Evolutionary conservation across 2,797 vertebrate species (phyloP).

Genomic region (Margarornis squamiger): DNA sequence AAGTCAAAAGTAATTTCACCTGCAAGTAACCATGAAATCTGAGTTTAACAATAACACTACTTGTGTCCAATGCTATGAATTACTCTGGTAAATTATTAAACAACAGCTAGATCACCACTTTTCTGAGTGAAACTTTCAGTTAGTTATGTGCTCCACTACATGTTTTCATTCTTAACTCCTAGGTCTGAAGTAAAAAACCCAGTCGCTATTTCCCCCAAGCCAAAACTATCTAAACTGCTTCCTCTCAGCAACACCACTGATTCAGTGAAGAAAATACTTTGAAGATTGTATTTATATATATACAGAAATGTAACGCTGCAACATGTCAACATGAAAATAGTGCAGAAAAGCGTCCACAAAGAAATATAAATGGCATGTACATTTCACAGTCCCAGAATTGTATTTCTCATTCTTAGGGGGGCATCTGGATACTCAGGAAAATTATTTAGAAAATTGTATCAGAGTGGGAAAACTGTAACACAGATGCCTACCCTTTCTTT

Average conservation of each 20-base stretch:
- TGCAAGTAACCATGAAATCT: neutral
- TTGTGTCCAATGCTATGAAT: neutral
- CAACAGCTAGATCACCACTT: neutral
- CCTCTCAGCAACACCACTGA: neutral
- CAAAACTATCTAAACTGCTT: neutral
- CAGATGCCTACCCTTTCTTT: neutral
- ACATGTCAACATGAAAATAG: neutral
- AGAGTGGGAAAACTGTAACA: neutral
- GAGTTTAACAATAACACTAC: neutral
- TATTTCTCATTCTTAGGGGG: neutral
- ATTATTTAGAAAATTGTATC: neutral
- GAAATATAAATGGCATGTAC: neutral
- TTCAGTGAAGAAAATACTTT: neutral
- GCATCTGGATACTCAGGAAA: neutral
- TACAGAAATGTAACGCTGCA: neutral
- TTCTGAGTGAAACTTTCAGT: neutral
- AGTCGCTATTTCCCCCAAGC: neutral
- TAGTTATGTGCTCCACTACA: neutral
- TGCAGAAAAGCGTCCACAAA: neutral
- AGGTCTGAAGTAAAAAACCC: neutral
- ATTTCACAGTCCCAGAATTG: neutral
- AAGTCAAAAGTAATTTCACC: neutral
- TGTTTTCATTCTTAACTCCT: neutral
- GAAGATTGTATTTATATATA: neutral
- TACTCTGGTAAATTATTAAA: constrained; percentile 26